A percentile compares a stretch with the other conserved stretches of the same genome.
Conservation (phyloP, 2,888 invertebrate genomes). For the Andricus quercusramuli region DNA sequence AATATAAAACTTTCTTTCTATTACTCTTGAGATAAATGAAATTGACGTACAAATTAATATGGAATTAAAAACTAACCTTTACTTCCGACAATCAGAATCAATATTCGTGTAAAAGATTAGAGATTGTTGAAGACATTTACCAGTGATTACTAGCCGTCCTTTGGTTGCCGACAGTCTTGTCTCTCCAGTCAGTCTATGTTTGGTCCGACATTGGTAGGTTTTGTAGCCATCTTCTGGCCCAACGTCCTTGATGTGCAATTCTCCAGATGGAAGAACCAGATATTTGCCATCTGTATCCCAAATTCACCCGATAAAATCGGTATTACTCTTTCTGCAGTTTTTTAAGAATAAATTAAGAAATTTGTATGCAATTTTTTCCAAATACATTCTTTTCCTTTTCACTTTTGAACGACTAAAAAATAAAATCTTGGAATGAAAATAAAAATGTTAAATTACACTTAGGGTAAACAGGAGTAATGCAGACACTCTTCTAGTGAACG, state of each 20-base stretch:
- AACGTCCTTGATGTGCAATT: slow-evolving; percentile 96
- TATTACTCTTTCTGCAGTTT: neutral
- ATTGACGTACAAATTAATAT: neutral
- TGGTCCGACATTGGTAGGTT: slow-evolving; percentile 95
- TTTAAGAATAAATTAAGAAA: neutral
- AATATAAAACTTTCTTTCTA: too few species aligned
- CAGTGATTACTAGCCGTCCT: slow-evolving; percentile 96
- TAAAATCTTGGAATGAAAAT: too few species aligned
- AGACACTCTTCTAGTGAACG: too few species aligned
- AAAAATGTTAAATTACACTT: too few species aligned
- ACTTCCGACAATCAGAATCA: slow-evolving; percentile 62
- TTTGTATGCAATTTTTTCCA: slow-evolving; percentile 9
- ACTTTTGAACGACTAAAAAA: neutral
- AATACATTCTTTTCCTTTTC: slow-evolving; percentile 7
- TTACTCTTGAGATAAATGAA: too few species aligned
- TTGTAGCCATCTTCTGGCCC: slow-evolving; percentile 96
- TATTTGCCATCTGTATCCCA: slow-evolving; percentile 92
- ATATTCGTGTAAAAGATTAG: slow-evolving; percentile 64
- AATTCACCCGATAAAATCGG: slow-evolving; percentile 11
- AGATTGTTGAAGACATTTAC: slow-evolving; percentile 79
- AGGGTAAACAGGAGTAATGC: too few species aligned
- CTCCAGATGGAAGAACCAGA: slow-evolving; percentile 95
- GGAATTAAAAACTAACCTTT: neutral
- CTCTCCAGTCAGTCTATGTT: slow-evolving; percentile 95
- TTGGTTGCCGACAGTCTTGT: slow-evolving; percentile 95